These are phyloP conservation scores for Drosophila pachea DNA, from an alignment of 1,140 invertebrate genomes.

Conservation along the genomic window DNA sequence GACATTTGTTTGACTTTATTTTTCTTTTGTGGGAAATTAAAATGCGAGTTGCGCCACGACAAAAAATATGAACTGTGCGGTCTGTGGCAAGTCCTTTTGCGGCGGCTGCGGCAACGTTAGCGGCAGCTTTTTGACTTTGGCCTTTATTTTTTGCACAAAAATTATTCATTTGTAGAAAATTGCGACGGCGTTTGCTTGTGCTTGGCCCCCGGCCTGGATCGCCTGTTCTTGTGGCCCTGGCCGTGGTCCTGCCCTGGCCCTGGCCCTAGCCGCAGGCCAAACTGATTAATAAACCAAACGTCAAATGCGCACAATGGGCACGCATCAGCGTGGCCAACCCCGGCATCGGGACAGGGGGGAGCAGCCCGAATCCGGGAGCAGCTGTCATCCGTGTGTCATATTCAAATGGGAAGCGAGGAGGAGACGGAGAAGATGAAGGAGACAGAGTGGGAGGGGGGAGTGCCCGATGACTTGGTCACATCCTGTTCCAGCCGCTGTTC, in stretches of 20 bases:
- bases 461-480: slow-evolving; percentile 19
- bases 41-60: slow-evolving; percentile 46
- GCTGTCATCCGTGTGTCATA: slow-evolving; percentile 77
- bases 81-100: slow-evolving; percentile 17
- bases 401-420: slow-evolving; percentile 43
- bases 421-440: not conserved
- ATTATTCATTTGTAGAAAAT: slow-evolving; percentile 77
- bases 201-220: slow-evolving; percentile 26
- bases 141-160: slow-evolving; percentile 60
- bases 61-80: slow-evolving; percentile 31
- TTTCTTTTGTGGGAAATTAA: slow-evolving; percentile 62
- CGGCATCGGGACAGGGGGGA: slow-evolving; percentile 10
- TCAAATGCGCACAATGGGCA: slow-evolving; percentile 74
- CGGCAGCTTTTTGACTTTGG: slow-evolving; percentile 40
- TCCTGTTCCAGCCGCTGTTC: slow-evolving; percentile 30
- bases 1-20: slow-evolving; percentile 78
- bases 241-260: slow-evolving; percentile 15
- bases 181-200: slow-evolving; percentile 38
- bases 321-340: slow-evolving; percentile 59
- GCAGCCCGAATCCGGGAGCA: slow-evolving; percentile 42
- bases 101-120: slow-evolving; percentile 23
- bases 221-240: not conserved
- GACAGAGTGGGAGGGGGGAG: not conserved
- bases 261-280: slow-evolving; percentile 61
- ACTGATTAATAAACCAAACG: slow-evolving; percentile 79